These are phyloP conservation scores for Todiramphus saurophagus DNA, from an alignment of 2,113 vertebrate species.

Conservation along the genomic window DNA sequence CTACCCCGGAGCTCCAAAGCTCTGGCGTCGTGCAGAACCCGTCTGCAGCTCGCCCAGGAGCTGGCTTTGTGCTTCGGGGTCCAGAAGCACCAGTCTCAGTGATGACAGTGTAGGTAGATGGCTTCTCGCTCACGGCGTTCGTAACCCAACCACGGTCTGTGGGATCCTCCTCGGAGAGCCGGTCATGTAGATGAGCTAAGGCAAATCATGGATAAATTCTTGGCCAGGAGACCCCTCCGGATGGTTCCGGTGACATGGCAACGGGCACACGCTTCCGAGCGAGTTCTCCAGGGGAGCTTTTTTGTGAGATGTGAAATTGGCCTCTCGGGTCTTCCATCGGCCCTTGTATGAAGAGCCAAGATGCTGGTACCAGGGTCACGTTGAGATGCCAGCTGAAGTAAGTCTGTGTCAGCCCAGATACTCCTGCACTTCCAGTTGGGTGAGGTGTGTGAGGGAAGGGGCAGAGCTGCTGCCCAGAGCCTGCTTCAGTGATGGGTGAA, in stretches of 20 bases:
- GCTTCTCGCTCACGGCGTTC: not conserved
- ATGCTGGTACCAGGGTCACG: fast-evolving
- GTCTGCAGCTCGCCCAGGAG: not conserved
- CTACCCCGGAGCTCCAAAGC: not conserved
- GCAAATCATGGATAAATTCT: not conserved
- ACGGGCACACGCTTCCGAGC: not conserved
- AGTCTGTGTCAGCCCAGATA: not conserved
- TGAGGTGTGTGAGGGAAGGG: not conserved
- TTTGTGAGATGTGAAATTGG: not conserved
- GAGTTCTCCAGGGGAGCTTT: not conserved
- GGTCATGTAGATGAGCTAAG: not conserved
- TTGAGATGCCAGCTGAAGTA: not conserved
- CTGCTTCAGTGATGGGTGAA: not conserved
- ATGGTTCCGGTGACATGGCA: not conserved
- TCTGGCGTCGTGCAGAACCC: not conserved
- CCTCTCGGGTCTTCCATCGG: not conserved
- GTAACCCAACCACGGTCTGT: not conserved
- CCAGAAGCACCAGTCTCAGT: not conserved
- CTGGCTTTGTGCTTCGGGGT: not conserved
- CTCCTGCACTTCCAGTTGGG: not conserved
- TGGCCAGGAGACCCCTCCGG: not conserved
- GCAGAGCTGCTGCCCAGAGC: not conserved
- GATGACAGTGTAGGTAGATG: not conserved
- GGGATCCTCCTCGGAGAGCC: not conserved
- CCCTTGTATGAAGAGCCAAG: not conserved